Percentiles rank a stretch among this genome's conserved stretches.
phyloP scores from a whole-genome alignment of 2,888 invertebrate genomes.

The Drosophila buzzatii region DNA sequence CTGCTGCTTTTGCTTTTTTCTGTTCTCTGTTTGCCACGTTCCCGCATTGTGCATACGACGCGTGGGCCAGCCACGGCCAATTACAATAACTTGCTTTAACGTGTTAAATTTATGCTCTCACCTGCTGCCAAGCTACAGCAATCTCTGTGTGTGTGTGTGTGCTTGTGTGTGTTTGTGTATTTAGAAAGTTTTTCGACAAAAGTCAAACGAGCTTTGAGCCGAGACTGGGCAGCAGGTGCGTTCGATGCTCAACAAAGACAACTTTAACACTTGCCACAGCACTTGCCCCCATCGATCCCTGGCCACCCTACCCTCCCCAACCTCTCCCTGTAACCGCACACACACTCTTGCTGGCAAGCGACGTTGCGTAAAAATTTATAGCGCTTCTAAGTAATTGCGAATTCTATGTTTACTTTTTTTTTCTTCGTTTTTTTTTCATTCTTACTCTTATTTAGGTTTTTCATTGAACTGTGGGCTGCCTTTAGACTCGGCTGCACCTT shows the following conservation, averaged over 20 bases:
- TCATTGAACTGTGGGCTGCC: conserved; percentile 8
- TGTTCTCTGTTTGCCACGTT: not conserved
- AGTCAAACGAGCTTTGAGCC: conserved; percentile 55
- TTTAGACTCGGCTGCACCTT: not conserved
- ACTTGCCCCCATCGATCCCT: not conserved
- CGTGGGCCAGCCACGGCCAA: conserved; percentile 30
- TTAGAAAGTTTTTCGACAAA: conserved; percentile 57
- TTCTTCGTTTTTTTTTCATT: not conserved
- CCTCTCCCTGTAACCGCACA: not conserved
- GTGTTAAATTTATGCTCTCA: conserved; percentile 70
- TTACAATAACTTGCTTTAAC: conserved; percentile 56
- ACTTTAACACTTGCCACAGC: conserved; percentile 64
- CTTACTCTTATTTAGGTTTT: not conserved
- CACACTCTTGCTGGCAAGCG: conserved; percentile 7
- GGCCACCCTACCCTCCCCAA: not conserved
- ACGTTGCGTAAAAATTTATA: conserved; percentile 54
- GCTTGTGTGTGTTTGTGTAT: conserved; percentile 8
- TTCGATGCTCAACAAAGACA: conserved; percentile 58
- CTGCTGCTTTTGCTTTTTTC: not conserved
- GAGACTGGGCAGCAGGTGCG: conserved; percentile 61
- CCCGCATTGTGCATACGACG: conserved; percentile 41
- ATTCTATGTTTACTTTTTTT: conserved; percentile 14
- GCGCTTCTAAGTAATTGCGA: conserved; percentile 69
- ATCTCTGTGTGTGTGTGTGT: not conserved
- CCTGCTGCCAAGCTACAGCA: conserved; percentile 54